Base-by-base conservation (phyloP, 2,113 vertebrate species). In the Tor tambroides region DNA sequence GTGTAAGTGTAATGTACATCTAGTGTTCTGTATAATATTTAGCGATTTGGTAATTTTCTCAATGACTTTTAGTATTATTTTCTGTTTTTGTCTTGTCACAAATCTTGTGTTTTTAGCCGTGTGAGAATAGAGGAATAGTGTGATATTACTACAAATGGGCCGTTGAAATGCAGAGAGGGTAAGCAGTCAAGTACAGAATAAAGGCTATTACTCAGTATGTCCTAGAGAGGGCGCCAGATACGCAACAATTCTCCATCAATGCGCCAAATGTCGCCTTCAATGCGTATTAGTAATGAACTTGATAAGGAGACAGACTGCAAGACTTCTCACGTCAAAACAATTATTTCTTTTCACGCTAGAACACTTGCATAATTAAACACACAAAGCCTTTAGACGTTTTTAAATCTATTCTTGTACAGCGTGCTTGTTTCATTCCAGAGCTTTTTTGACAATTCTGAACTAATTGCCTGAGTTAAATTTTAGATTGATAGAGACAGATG, bases 401-500 rank as follows among this genome's bases (percentile, higher is more conserved):
- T 75, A 26, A 28, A 46, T 43, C 41, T n/a, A 43, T 32, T 56
- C 28, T 56, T 49, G 28, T 21, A 32, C 21, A 32, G 6, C 15
- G 7, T 49, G 80, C 35, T n/a, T 49, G 38, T 63, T 81, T 65
- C 4, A 28, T 67, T 32, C 4, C 81, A 35, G 65, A 51, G 9
- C 10, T 15, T 83, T 82, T 72, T n/a, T 15, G 43, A 72, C 26
- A 28, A 15, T 26, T 72, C 19, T 51, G 26, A 35, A 71, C 15
- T 21, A 72, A 49, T 71, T 71, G 15, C 14, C 23, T 8, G 79
- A 65, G 35, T 63, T 81, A 4, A 0, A 28, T 30, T 63, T 65
- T 8, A 28, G n/a, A 81, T 83, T 9, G 63, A 19, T 43, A 19
- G 43, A 71, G 49, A 84, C 82, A 74, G 67, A 84, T 72, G 67